Conservation (phyloP, 2,888 invertebrate genomes). For the Trissolcus japonicus region DNA sequence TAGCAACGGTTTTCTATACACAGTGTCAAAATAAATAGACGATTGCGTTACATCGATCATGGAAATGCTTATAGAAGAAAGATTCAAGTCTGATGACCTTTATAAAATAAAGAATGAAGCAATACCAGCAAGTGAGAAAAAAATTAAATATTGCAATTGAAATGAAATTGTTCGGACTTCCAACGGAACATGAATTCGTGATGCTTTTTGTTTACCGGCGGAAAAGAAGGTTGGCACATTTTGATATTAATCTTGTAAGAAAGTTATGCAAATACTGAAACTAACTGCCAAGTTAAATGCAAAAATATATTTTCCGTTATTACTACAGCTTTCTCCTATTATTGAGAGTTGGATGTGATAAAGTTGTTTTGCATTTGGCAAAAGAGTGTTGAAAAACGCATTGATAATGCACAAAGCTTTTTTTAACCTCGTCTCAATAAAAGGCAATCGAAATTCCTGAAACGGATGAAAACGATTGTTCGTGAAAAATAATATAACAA, state of each 20-base stretch:
- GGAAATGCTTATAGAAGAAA: constrained; percentile 43
- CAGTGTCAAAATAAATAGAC: constrained; percentile 26
- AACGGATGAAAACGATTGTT: constrained; percentile 7
- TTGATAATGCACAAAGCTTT: neutral
- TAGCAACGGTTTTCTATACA: constrained; percentile 25
- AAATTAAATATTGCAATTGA: neutral
- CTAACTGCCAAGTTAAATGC: constrained; percentile 21
- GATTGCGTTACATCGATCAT: constrained; percentile 37
- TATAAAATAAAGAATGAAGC: neutral
- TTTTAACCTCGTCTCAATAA: neutral
- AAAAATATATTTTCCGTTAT: constrained; percentile 23
- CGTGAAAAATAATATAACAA: constrained; percentile 8
- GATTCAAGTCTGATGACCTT: constrained; percentile 44
- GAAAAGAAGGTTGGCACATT: neutral
- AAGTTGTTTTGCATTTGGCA: neutral
- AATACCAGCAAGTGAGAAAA: neutral
- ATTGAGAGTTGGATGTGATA: constrained; percentile 4
- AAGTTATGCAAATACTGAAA: constrained; percentile 17
- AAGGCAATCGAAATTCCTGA: neutral
- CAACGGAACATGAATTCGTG: too few species aligned
- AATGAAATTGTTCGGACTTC: too few species aligned
- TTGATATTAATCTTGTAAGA: constrained; percentile 1
- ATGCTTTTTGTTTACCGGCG: neutral
- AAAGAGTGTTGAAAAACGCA: neutral
- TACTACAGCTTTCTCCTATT: constrained; percentile 22